Percentiles rank a stretch among this genome's conserved stretches.
Conservation (phyloP, 1,140 invertebrate species). For the Vanessa tameamea region DNA sequence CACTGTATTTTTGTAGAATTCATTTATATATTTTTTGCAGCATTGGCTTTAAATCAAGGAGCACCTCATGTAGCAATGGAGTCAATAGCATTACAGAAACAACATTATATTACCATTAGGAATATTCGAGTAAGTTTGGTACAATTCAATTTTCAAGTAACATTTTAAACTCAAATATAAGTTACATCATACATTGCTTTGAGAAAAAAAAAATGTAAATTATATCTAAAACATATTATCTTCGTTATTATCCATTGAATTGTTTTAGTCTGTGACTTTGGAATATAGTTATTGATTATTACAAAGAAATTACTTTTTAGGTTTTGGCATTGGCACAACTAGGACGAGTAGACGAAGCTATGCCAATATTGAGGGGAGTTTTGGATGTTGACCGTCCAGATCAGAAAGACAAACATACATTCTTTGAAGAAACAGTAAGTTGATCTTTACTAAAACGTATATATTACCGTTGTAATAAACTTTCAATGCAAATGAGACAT, state of each 20-base stretch:
- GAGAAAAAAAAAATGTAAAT: too few relatives aligned
- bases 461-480: too few relatives aligned
- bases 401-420: constrained; percentile 76
- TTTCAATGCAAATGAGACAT: not conserved
- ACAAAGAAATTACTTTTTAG: constrained; percentile 56
- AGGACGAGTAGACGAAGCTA: constrained; percentile 83
- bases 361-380: constrained; percentile 82
- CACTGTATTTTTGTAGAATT: not conserved
- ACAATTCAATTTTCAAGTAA: too few relatives aligned
- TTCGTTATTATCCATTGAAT: too few relatives aligned
- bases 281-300: too few relatives aligned
- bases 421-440: constrained; percentile 74
- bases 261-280: too few relatives aligned
- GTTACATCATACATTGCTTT: too few relatives aligned
- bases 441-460: too few relatives aligned
- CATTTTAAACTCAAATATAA: too few relatives aligned
- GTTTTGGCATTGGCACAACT: constrained; percentile 82
- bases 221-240: too few relatives aligned
- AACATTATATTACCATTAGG: constrained; percentile 84
- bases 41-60: constrained; percentile 85
- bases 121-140: constrained; percentile 83
- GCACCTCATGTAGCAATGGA: constrained; percentile 85
- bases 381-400: constrained; percentile 81
- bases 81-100: constrained; percentile 79
- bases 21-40: constrained; percentile 37